Evolutionary conservation across 2,113 vertebrate genomes (phyloP).

Genomic region (Sinocyclocheilus anshuiensis): DNA sequence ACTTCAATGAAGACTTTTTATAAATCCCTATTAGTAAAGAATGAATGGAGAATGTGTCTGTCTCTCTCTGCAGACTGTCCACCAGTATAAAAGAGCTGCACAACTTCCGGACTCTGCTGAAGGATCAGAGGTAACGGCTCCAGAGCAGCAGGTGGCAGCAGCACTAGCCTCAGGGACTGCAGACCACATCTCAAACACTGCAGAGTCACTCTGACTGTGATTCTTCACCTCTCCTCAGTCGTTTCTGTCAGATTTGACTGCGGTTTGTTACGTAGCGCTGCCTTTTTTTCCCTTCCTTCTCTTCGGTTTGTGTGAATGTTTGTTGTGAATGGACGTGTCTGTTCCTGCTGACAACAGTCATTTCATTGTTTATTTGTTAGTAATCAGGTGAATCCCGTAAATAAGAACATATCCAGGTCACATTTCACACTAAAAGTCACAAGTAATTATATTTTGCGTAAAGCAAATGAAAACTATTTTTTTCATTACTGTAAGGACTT

Average conservation of each 20-base stretch:
- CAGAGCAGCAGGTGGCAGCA: constrained; percentile 56
- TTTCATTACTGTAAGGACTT: not conserved
- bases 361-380: not conserved
- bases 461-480: not conserved
- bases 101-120: constrained; percentile 86
- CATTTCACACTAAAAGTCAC: not conserved
- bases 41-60: too few relatives aligned
- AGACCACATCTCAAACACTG: not conserved
- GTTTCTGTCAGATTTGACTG: not conserved
- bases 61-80: constrained; percentile 80
- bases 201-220: not conserved
- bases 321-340: not conserved
- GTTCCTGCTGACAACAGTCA: not conserved
- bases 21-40: too few relatives aligned
- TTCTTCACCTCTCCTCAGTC: too few relatives aligned
- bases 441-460: not conserved
- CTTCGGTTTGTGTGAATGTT: not conserved
- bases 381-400: not conserved
- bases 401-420: not conserved
- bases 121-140: constrained; percentile 85
- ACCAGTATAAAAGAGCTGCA: constrained; percentile 92
- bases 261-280: not conserved
- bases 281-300: not conserved
- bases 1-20: too few relatives aligned
- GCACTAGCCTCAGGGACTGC: constrained; percentile 66